phyloP scores from a whole-genome alignment of 2,113 vertebrate species.

The Tupaia chinensis region DNA sequence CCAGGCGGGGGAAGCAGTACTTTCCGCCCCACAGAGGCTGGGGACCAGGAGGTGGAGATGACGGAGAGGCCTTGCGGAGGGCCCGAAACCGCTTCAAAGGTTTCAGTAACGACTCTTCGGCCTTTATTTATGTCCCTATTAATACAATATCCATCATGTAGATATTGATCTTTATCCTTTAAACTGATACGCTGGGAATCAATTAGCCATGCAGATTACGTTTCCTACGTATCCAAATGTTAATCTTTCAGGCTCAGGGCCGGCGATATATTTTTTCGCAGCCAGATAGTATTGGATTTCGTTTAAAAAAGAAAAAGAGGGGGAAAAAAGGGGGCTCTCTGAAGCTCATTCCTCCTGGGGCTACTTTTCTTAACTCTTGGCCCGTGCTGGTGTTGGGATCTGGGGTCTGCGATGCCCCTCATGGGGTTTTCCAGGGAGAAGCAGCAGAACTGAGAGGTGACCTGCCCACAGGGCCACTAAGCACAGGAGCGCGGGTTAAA shows the following conservation, averaged over 20 bases:
- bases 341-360: constrained; percentile 82
- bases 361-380: constrained; percentile 81
- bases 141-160: constrained; percentile 90
- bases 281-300: constrained; percentile 88
- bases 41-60: neutral
- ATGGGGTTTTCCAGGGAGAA: neutral
- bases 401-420: neutral
- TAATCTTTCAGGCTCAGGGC: constrained; percentile 86
- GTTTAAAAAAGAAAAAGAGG: constrained; percentile 69
- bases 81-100: constrained; percentile 88
- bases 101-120: constrained; percentile 86
- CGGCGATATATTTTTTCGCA: constrained; percentile 83
- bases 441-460: neutral
- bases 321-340: constrained; percentile 30
- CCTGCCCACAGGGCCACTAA: fast-evolving
- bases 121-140: constrained; percentile 91
- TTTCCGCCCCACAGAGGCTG: neutral
- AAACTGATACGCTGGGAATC: constrained; percentile 92
- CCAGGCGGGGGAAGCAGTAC: neutral
- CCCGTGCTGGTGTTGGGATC: neutral
- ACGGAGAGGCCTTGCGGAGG: constrained; percentile 44
- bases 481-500: too few relatives aligned
- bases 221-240: constrained; percentile 91
- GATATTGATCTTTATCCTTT: constrained; percentile 92
- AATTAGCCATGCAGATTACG: constrained; percentile 92